Conservation (phyloP, 2,797 vertebrate genomes). For the Oreochromis mossambicus region DNA sequence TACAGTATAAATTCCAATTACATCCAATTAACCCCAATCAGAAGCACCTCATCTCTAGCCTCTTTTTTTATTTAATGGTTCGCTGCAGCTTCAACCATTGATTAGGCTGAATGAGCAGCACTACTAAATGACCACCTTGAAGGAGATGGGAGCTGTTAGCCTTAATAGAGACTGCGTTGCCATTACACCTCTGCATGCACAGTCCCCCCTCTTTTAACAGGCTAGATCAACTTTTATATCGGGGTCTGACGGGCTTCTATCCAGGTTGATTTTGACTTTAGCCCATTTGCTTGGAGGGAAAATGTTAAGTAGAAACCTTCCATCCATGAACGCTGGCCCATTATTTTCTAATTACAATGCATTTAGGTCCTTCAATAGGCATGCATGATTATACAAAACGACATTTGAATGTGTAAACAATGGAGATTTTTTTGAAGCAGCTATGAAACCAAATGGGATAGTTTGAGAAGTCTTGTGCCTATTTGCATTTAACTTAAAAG, state of each 20-base stretch:
- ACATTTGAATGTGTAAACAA: slow-evolving; percentile 66
- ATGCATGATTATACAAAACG: slow-evolving; percentile 67
- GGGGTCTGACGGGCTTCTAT: slow-evolving; percentile 69
- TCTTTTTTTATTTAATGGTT: slow-evolving; percentile 95
- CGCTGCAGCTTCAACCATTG: slow-evolving; percentile 86
- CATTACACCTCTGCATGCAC: slow-evolving; percentile 76
- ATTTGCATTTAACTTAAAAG: slow-evolving; percentile 4
- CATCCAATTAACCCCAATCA: slow-evolving; percentile 99
- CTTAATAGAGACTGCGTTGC: slow-evolving; percentile 77
- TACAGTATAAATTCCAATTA: slow-evolving; percentile 96
- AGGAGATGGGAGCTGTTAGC: slow-evolving; percentile 83
- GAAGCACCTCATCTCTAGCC: slow-evolving; percentile 85
- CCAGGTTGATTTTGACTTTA: slow-evolving; percentile 76
- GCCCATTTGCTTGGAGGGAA: slow-evolving; percentile 72
- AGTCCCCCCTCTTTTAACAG: slow-evolving; percentile 63
- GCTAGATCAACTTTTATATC: slow-evolving; percentile 77
- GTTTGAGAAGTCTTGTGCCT: background rate
- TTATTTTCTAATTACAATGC: slow-evolving; percentile 80
- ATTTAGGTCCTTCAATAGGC: slow-evolving; percentile 69
- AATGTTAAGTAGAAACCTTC: slow-evolving; percentile 80
- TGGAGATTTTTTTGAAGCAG: slow-evolving; percentile 40
- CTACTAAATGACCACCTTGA: slow-evolving; percentile 88
- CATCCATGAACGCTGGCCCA: slow-evolving; percentile 76
- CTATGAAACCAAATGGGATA: slow-evolving; percentile 25
- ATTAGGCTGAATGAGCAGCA: slow-evolving; percentile 91